Evolutionary conservation across 2,113 vertebrate species (phyloP).

Genomic region (Myiozetetes cayanensis): DNA sequence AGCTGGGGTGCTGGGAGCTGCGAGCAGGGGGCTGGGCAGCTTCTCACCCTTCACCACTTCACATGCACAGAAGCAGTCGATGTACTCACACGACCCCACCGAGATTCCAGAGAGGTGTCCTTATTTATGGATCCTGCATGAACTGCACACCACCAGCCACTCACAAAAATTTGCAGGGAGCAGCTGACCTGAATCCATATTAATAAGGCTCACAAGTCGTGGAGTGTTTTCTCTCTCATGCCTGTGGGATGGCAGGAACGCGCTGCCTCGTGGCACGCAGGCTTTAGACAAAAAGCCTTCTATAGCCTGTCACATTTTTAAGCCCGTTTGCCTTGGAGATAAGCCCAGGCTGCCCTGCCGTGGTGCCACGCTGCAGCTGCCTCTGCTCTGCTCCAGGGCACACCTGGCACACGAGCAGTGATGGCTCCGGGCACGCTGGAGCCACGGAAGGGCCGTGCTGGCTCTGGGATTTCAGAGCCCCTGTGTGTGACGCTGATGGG

Average conservation of each 20-base stretch:
- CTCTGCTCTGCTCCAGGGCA: neutral
- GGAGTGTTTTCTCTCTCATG: neutral
- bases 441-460: accelerated
- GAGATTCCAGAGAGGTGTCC: neutral
- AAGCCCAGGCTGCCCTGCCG: neutral
- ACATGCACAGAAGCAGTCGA: neutral
- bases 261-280: neutral
- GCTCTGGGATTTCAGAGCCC: neutral
- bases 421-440: accelerated
- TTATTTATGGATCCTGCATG: constrained; percentile 38
- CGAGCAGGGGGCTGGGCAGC: neutral
- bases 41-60: accelerated
- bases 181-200: constrained; percentile 64
- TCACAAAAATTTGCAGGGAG: constrained; percentile 30
- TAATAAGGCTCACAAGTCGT: constrained; percentile 47
- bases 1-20: neutral
- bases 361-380: neutral
- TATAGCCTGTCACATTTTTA: neutral
- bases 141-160: constrained; percentile 17
- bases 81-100: neutral
- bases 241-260: constrained; percentile 10
- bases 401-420: accelerated
- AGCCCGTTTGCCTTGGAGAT: neutral
- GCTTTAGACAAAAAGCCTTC: neutral
- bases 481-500: neutral